Evolutionary conservation across 2,113 vertebrate genomes (phyloP), one percentile per base, ranked within the genome.

Genomic region (Mola mola): DNA sequence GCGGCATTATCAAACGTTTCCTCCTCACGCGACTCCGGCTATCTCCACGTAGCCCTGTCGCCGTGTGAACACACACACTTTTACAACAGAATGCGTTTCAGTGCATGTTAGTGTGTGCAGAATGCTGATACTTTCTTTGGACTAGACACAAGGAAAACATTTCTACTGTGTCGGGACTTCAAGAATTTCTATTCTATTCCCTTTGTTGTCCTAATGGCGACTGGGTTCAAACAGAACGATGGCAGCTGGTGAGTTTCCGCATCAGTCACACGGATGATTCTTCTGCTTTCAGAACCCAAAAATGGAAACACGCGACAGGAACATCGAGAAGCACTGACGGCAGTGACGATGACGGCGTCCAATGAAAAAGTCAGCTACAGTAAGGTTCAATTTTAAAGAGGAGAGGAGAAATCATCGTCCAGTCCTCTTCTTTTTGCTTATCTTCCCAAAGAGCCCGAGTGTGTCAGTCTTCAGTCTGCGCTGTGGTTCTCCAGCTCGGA

Each of bases 401-500:
- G 12, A 28, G 44, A 66, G 43, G 24, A 42, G 19, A 48, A 75
- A 37, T 24, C 11, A 66, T 52, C 19, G 28, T 19, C 50, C 36
- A 46, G 21, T 66, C 24, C 36, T 34, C 17, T 4, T 44, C 28
- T 37, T 93, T 88, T 58, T 28, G 19, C 7, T 46, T 25, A 88
- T n/a, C n/a, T n/a, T n/a, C n/a, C n/a, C n/a, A n/a, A n/a, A n/a
- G n/a, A n/a, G n/a, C n/a, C n/a, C n/a, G n/a, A n/a, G n/a, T n/a
- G 5, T 90, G 29, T 89, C 70, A 93, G 90, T 26, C 20, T 87
- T 94, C 21, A 98, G 87, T 96, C 95, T 3, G 92, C 93, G 76
- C 92, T 94, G 88, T 96, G 93, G 68, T 96, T 95, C 89, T 95
- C 95, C 89, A 99, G 94, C 91, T 99, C 94, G 67, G 97, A 97